Evolutionary conservation across 2,888 invertebrate genomes (phyloP), one percentile per base, ranked within the genome.

Genomic region (Tubiluchus corallicola): DNA sequence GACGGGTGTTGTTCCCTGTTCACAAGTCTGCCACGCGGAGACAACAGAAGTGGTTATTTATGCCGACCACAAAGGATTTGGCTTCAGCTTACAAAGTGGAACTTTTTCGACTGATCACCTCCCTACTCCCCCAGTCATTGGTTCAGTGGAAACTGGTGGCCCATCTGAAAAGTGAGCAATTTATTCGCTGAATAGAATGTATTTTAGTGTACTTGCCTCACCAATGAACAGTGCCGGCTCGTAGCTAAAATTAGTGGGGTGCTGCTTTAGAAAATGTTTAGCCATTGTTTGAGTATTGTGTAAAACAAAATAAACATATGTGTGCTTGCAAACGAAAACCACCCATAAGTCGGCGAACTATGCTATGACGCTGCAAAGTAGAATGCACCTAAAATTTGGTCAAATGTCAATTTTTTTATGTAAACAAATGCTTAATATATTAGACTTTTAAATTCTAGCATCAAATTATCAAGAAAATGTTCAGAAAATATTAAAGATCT

Each of bases 141-240:
- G 66, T 2, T 60, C 66, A 50, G 67, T 75, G 38, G 67, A 68
- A 39, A 65, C 68, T 1, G 69, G 70, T 47, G 70, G 73, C 21
- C 69, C 73, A 18, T 73, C 74, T 13, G 74, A 74, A 54, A 71
- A 69, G 74, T 74, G 56, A 52, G 55, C 45, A 21, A 15, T 41
- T 42, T 41, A 17, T 17, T 9, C 13, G 15, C 4, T 4, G 51
- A 50, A 46, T 44, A 20, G 44, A 40, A 38, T 17, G 3, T 20
- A 29, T 20, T 21, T 15, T 15, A 20, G 19, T 40, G 19, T 40
- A 16, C 3, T 5, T 40, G 40, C 39, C 5, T 5, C 17, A 16
- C 4, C 16, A n/a, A 5, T 39, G 5, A 15, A 38, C n/a, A n/a
- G n/a, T n/a, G n/a, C n/a, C n/a, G n/a, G n/a, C n/a, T n/a, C n/a